These are phyloP conservation scores for Alethe diademata DNA, from an alignment of 2,113 vertebrate genomes.

Conservation along the genomic window DNA sequence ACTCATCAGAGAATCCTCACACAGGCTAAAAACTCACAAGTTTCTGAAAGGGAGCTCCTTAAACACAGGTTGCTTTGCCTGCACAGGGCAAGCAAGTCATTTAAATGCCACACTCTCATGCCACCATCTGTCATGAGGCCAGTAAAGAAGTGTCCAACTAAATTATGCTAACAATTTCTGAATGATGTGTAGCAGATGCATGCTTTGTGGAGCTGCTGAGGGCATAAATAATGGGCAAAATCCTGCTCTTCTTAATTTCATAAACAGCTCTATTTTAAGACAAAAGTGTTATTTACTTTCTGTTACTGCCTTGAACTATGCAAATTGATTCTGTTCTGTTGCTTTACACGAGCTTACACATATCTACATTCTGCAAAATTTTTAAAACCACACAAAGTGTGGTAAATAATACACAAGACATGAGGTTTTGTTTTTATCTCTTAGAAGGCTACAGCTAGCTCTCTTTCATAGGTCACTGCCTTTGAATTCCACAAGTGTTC, in stretches of 20 bases:
- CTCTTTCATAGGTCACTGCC: background rate
- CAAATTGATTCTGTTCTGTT: background rate
- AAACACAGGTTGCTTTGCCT: background rate
- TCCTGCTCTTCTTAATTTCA: background rate
- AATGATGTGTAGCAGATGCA: background rate
- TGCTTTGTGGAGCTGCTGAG: background rate
- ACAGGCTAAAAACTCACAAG: background rate
- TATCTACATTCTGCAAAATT: background rate
- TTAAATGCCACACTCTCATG: background rate
- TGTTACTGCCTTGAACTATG: background rate
- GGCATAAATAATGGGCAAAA: background rate
- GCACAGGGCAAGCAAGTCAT: background rate
- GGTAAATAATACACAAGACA: background rate
- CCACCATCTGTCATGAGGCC: background rate
- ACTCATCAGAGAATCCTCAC: background rate
- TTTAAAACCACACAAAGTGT: fast-evolving
- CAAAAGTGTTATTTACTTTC: background rate
- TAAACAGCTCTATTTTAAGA: background rate
- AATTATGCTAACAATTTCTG: background rate
- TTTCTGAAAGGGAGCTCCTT: background rate
- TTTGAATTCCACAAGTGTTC: background rate
- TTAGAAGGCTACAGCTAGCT: background rate
- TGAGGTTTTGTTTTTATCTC: background rate
- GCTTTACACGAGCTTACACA: background rate
- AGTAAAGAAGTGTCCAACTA: background rate